Percentiles rank a stretch among this genome's conserved stretches.
These are phyloP conservation scores for Lutjanus argentimaculatus DNA, from an alignment of 2,797 vertebrate species.

Conservation along the genomic window DNA sequence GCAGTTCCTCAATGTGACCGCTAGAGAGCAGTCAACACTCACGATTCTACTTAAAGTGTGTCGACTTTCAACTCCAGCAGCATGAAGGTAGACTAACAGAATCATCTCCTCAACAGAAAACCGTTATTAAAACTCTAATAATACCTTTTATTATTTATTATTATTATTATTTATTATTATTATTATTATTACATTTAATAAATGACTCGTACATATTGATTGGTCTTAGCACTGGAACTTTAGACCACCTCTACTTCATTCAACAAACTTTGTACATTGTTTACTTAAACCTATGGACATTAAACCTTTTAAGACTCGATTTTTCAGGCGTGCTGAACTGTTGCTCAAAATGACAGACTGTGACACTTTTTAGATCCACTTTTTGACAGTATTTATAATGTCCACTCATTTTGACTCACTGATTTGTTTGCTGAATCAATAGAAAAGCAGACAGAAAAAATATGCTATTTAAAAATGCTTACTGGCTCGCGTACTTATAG, in stretches of 20 bases:
- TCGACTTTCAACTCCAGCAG: background rate
- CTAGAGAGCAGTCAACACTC: slow-evolving; percentile 15
- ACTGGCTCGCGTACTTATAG: background rate
- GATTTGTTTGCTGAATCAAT: background rate
- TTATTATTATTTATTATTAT: no score
- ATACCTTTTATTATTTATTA: no score
- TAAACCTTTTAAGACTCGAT: background rate
- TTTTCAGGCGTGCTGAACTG: background rate
- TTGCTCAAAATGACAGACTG: background rate
- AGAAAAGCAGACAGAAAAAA: background rate
- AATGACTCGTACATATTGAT: background rate
- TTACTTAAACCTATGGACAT: background rate
- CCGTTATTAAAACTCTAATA: no score
- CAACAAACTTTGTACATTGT: no score
- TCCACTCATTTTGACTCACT: background rate
- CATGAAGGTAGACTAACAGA: background rate
- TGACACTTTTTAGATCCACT: background rate
- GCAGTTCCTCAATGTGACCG: background rate
- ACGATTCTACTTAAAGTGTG: background rate
- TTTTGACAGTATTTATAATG: background rate
- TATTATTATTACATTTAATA: no score
- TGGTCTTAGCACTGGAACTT: no score
- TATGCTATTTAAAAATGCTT: background rate
- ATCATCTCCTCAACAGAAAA: no score
- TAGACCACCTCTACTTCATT: background rate